A percentile compares a stretch with the other conserved stretches of the same genome.
phyloP scores from a whole-genome alignment of 1,140 invertebrate genomes.

The Telenomus remus region DNA sequence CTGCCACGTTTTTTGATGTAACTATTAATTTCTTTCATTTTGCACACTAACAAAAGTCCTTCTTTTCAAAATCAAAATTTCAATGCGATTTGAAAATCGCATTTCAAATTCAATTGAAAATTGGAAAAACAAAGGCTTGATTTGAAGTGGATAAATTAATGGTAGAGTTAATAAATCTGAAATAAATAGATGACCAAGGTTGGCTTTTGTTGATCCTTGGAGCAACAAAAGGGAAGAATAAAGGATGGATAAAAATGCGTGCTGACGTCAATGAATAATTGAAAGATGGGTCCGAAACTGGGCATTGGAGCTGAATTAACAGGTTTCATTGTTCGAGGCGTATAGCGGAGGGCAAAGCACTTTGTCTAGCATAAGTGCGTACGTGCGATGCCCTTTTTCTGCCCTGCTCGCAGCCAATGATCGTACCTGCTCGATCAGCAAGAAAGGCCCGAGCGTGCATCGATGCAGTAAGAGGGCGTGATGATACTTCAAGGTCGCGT shows the following conservation, averaged over 20 bases:
- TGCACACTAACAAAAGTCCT: too few relatives aligned
- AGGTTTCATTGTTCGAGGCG: constrained; percentile 54
- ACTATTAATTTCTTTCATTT: too few relatives aligned
- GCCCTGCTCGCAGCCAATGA: constrained; percentile 58
- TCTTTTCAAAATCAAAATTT: too few relatives aligned
- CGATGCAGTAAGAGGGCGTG: constrained; percentile 53
- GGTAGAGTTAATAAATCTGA: too few relatives aligned
- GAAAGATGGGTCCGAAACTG: constrained; percentile 20
- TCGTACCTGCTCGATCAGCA: constrained; percentile 46
- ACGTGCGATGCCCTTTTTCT: constrained; percentile 58
- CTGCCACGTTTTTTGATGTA: too few relatives aligned
- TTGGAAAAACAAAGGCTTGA: too few relatives aligned
- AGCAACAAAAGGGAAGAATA: too few relatives aligned
- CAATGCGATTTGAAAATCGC: too few relatives aligned
- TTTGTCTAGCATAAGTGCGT: constrained; percentile 43
- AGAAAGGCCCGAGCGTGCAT: constrained; percentile 55
- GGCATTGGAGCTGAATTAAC: constrained; percentile 18
- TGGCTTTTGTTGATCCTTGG: too few relatives aligned
- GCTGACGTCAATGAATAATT: constrained; percentile 14
- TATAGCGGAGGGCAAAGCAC: constrained; percentile 48
- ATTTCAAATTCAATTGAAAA: too few relatives aligned
- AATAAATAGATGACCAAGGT: too few relatives aligned
- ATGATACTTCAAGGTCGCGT: constrained; percentile 55
- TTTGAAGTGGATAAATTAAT: too few relatives aligned
- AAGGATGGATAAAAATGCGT: neutral